Conservation (phyloP, 2,797 vertebrate genomes). For the Myotis planiceps region DNA sequence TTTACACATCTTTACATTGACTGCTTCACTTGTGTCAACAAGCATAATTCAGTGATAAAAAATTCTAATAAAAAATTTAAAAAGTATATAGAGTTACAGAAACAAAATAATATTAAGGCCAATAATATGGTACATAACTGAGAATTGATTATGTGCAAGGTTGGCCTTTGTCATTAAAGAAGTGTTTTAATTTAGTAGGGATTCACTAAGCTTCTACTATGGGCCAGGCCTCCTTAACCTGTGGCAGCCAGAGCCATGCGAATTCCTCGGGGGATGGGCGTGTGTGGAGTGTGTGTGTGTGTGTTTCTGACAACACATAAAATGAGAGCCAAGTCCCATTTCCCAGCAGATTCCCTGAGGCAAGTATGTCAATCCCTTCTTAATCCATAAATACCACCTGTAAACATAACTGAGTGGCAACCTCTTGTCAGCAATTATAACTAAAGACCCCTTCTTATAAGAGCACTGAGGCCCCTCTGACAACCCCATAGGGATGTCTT, state of each 20-base stretch:
- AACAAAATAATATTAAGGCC: slow-evolving; percentile 9
- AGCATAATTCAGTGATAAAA: not conserved
- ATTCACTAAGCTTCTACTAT: not conserved
- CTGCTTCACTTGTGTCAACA: not conserved
- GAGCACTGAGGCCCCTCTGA: not conserved
- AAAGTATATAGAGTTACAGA: not conserved
- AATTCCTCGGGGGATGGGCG: not conserved
- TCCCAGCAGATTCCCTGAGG: not conserved
- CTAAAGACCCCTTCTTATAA: not conserved
- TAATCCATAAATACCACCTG: not conserved
- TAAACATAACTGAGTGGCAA: not conserved
- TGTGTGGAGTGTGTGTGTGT: not conserved
- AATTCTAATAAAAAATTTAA: not conserved
- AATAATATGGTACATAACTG: not conserved
- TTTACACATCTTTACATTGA: not conserved
- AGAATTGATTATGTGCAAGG: slow-evolving; percentile 17
- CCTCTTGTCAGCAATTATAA: not conserved
- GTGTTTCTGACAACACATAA: not conserved
- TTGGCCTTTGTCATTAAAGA: not conserved
- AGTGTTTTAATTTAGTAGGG: not conserved
- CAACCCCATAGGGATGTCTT: not conserved
- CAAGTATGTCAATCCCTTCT: not conserved
- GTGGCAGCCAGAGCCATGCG: not conserved
- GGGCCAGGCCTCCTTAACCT: not conserved
- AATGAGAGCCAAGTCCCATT: not conserved